Conservation (phyloP, 2,797 vertebrate genomes). For the Carcharodon carcharias region DNA sequence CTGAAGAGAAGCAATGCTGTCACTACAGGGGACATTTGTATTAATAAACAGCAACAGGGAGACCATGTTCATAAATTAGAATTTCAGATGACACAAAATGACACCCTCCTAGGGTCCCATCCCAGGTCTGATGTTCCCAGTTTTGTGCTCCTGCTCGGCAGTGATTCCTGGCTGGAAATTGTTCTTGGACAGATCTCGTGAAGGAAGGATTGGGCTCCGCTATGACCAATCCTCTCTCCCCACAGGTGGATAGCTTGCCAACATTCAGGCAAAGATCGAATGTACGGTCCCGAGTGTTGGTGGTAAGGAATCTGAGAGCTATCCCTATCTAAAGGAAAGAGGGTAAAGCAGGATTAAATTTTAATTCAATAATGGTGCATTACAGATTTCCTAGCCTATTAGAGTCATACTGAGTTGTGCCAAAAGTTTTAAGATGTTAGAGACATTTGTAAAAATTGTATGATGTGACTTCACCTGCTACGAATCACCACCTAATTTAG, state of each 20-base stretch:
- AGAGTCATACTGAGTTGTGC: too few species aligned
- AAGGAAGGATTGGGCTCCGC: background rate
- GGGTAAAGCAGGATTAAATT: background rate
- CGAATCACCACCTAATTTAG: background rate
- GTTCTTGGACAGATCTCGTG: background rate
- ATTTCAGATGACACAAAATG: conserved; percentile 43
- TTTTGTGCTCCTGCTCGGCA: background rate
- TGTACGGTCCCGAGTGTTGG: background rate
- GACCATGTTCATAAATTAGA: too few species aligned
- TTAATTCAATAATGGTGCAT: background rate
- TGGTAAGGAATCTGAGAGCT: background rate
- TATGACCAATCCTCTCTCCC: too few species aligned
- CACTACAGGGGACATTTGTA: too few species aligned
- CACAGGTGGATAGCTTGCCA: background rate
- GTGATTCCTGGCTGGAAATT: background rate
- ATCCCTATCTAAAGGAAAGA: background rate
- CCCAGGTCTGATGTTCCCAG: background rate
- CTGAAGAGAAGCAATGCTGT: too few species aligned
- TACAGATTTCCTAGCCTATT: background rate
- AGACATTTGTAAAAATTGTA: background rate
- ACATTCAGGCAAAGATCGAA: background rate
- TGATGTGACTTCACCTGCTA: background rate
- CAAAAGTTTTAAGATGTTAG: background rate
- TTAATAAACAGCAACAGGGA: too few species aligned
- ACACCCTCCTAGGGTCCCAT: too few species aligned